A percentile compares a stretch with the other conserved stretches of the same genome.
These are phyloP conservation scores for Littorina saxatilis DNA, from an alignment of 1,140 invertebrate species.

Conservation along the genomic window DNA sequence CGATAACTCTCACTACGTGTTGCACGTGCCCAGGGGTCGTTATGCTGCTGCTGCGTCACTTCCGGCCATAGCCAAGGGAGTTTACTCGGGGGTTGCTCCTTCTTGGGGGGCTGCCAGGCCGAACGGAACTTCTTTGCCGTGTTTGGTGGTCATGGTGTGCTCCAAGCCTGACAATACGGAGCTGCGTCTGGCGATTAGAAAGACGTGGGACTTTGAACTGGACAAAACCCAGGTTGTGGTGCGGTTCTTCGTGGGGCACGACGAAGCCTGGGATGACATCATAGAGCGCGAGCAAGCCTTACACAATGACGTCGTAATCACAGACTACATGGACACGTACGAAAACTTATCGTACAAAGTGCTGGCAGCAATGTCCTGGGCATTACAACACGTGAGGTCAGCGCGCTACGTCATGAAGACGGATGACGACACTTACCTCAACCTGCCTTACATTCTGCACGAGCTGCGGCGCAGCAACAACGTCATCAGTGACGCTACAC, in stretches of 20 bases:
- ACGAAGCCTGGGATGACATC: constrained; percentile 47
- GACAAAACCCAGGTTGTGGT: background rate
- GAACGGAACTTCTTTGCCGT: background rate
- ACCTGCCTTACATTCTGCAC: constrained; percentile 64
- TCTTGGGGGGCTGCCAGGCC: too few species aligned
- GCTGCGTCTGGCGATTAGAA: constrained; percentile 44
- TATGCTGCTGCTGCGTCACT: background rate
- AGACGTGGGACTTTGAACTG: constrained; percentile 48
- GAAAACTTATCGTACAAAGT: constrained; percentile 92
- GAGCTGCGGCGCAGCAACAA: constrained; percentile 44
- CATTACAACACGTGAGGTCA: constrained; percentile 80
- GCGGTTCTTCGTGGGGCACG: constrained; percentile 41
- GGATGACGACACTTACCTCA: constrained; percentile 79
- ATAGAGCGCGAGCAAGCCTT: constrained; percentile 80
- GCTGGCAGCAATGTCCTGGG: constrained; percentile 88
- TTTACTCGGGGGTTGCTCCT: too few species aligned
- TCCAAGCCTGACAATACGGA: constrained; percentile 38
- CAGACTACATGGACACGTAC: constrained; percentile 87
- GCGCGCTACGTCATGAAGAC: constrained; percentile 78
- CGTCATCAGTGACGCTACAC: constrained; percentile 32
- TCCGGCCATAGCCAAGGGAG: background rate
- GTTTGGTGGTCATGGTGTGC: constrained; percentile 31
- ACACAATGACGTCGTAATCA: constrained; percentile 87
- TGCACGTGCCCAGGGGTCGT: background rate
- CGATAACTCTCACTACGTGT: background rate